A percentile compares a stretch with the other conserved stretches of the same genome.
Conservation (phyloP, 35 echinoderm and acorn worm species). For the Strongylocentrotus purpuratus region DNA sequence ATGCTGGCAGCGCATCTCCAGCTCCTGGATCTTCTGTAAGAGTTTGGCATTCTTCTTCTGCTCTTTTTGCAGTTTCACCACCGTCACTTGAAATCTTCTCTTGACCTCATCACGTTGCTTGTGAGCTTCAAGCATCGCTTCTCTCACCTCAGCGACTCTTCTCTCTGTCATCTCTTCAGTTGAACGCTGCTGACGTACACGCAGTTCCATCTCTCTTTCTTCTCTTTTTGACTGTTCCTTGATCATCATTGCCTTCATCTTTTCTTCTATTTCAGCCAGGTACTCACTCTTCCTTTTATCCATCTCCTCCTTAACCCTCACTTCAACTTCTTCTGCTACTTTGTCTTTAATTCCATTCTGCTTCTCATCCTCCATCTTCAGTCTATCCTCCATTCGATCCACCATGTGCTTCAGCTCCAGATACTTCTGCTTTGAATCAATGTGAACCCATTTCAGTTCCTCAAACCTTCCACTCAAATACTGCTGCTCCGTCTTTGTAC, state of each 20-base stretch:
- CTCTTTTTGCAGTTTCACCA: conserved; percentile 23
- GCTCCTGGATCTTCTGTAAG: not conserved
- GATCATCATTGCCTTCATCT: not conserved
- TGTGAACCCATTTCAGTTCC: not conserved
- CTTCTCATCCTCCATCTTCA: not conserved
- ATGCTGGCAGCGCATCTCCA: not conserved
- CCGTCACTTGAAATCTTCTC: not conserved
- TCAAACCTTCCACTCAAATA: not conserved
- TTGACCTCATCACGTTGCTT: not conserved
- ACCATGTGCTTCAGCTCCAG: not conserved
- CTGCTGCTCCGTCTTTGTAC: not conserved
- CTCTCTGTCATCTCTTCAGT: not conserved
- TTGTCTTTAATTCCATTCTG: not conserved
- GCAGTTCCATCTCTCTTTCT: not conserved
- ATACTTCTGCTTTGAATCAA: not conserved
- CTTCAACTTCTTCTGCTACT: not conserved
- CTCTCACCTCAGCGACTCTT: not conserved
- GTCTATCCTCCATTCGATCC: not conserved
- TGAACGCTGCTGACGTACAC: not conserved
- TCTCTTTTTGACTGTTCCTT: not conserved
- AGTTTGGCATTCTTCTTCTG: not conserved
- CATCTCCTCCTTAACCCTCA: not conserved
- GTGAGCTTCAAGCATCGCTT: not conserved
- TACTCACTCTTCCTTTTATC: not conserved
- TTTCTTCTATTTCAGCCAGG: not conserved